Evolutionary conservation across 92 coral and sea anemone genomes (phyloP).

Genomic region (Epizoanthus scotinus): DNA sequence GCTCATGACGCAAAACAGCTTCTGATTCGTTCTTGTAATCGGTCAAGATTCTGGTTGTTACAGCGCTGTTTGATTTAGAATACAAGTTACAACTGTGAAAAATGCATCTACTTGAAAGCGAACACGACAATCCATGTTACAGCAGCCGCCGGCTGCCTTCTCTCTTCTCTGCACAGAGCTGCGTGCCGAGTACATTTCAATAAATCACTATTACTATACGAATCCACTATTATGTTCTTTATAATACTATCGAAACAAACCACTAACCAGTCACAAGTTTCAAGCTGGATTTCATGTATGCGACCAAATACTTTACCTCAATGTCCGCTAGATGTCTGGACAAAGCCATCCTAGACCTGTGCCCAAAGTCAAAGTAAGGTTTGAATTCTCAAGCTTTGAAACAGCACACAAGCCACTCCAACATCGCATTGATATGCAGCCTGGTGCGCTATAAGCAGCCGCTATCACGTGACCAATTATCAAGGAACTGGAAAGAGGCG

Average conservation of each 20-base stretch:
- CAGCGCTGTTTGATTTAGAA: not conserved
- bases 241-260: not conserved
- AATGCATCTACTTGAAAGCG: too few relatives aligned
- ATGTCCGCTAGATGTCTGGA: constrained; percentile 77
- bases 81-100: not conserved
- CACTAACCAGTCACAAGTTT: not conserved
- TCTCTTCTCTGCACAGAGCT: too few relatives aligned
- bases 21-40: not conserved
- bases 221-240: too few relatives aligned
- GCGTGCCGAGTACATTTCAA: too few relatives aligned
- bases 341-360: constrained; percentile 89
- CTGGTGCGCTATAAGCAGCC: not conserved
- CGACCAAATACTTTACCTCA: constrained; percentile 53
- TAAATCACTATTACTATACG: too few relatives aligned
- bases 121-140: not conserved
- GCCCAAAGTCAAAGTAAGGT: constrained; percentile 41
- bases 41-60: not conserved
- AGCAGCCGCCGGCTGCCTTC: not conserved
- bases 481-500: too few relatives aligned
- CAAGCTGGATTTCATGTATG: too few relatives aligned
- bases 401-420: not conserved
- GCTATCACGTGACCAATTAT: constrained; percentile 9
- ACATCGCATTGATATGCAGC: not conserved
- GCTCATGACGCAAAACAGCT: constrained; percentile 1
- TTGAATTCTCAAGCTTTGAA: not conserved